phyloP scores from a whole-genome alignment of 2,113 vertebrate genomes.

The Gambusia affinis region DNA sequence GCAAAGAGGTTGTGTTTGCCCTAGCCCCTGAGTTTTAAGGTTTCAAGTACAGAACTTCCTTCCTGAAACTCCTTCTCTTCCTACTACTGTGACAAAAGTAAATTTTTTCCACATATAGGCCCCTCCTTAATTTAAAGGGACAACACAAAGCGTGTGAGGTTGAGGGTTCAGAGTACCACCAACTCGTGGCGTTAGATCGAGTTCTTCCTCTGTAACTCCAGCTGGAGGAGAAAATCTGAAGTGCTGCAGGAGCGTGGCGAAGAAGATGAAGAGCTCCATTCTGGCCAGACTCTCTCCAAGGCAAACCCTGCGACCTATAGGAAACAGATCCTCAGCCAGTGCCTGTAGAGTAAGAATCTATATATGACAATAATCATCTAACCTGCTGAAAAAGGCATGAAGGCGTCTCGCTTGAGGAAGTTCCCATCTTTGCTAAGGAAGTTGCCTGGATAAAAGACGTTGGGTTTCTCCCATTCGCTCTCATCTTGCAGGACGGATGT shows the following conservation, averaged over 20 bases:
- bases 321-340: neutral
- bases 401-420: constrained; percentile 48
- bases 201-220: constrained; percentile 71
- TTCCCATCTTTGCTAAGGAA: constrained; percentile 53
- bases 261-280: constrained; percentile 84
- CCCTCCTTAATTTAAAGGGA: constrained; percentile 12
- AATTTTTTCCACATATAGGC: too few species aligned
- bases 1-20: too few species aligned
- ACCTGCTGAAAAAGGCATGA: constrained; percentile 64
- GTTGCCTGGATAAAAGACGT: constrained; percentile 42
- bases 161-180: constrained; percentile 39
- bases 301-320: constrained; percentile 60
- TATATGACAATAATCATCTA: neutral
- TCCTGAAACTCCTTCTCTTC: too few species aligned
- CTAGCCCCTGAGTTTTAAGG: too few species aligned
- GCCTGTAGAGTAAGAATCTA: too few species aligned
- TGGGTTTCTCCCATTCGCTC: constrained; percentile 44
- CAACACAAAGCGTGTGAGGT: constrained; percentile 61
- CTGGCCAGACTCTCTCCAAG: constrained; percentile 1
- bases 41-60: too few species aligned
- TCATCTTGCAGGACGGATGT: constrained; percentile 45
- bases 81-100: too few species aligned
- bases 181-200: constrained; percentile 66
- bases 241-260: constrained; percentile 76
- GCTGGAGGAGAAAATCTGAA: constrained; percentile 76